These are phyloP conservation scores for Drosophila bunnanda DNA, from an alignment of 2,888 invertebrate genomes.

Conservation along the genomic window DNA sequence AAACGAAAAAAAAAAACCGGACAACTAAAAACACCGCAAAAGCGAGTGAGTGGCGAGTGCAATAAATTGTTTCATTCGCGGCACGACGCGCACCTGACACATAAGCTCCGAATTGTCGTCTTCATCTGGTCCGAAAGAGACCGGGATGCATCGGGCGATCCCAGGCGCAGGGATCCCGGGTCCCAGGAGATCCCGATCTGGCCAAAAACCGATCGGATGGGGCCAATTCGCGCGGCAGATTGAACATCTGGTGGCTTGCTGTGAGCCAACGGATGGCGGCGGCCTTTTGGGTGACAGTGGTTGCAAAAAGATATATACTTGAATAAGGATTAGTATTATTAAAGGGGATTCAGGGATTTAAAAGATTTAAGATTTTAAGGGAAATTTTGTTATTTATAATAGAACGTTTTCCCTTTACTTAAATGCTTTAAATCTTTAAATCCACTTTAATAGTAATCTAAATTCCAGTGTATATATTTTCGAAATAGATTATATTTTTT, in stretches of 20 bases:
- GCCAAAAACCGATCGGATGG: slow-evolving; percentile 29
- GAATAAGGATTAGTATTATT: neutral
- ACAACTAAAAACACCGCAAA: slow-evolving; percentile 29
- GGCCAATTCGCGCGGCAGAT: slow-evolving; percentile 39
- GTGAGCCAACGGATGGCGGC: slow-evolving; percentile 42
- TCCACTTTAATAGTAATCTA: no score
- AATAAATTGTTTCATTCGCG: slow-evolving; percentile 76
- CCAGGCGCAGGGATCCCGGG: neutral
- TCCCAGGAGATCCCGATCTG: slow-evolving; percentile 25
- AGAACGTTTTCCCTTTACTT: no score
- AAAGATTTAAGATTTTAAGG: neutral
- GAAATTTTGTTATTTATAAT: neutral
- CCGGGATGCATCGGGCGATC: slow-evolving; percentile 1
- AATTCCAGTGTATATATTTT: no score
- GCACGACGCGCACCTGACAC: slow-evolving; percentile 75
- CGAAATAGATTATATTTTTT: no score
- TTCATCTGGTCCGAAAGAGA: slow-evolving; percentile 56
- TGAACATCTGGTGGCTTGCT: slow-evolving; percentile 75
- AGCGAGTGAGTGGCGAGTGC: slow-evolving; percentile 60
- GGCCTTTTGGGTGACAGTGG: slow-evolving; percentile 56
- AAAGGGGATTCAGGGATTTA: neutral
- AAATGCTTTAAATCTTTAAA: no score
- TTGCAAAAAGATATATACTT: neutral
- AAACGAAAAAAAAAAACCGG: neutral
- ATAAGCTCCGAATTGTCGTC: slow-evolving; percentile 75